A percentile compares a stretch with the other conserved stretches of the same genome.
These are phyloP conservation scores for Phortica magna DNA, from an alignment of 2,888 invertebrate genomes.

Conservation along the genomic window DNA sequence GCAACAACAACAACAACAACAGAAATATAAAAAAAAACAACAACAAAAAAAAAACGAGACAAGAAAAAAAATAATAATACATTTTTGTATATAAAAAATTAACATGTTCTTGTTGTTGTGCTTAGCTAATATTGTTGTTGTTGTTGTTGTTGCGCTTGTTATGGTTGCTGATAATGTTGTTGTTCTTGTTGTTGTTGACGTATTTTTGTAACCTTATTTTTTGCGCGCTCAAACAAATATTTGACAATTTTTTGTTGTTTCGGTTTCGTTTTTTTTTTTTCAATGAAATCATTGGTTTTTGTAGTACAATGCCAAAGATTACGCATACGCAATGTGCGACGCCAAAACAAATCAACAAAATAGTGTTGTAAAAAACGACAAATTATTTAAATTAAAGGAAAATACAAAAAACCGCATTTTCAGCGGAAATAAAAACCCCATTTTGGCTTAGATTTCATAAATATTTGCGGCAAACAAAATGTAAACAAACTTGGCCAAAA, in stretches of 20 bases:
- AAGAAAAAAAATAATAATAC: conserved; percentile 7
- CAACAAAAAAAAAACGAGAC: conserved; percentile 20
- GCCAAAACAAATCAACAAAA: background rate
- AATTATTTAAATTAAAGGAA: no score
- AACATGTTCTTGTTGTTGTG: background rate
- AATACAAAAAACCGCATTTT: no score
- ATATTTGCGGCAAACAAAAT: no score
- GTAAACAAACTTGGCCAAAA: no score
- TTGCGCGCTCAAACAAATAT: conserved; percentile 3
- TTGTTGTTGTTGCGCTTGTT: no score
- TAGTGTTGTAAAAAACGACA: background rate
- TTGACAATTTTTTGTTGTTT: conserved; percentile 19
- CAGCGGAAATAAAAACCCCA: background rate
- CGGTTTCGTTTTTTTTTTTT: background rate
- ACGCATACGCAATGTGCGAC: conserved; percentile 17
- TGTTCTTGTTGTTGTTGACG: no score
- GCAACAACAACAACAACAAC: conserved; percentile 29
- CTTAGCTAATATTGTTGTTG: background rate
- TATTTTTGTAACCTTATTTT: conserved; percentile 20
- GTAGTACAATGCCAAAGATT: conserved; percentile 13
- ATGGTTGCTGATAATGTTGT: no score
- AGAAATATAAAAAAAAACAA: conserved; percentile 22
- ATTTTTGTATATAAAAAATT: background rate
- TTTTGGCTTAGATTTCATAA: background rate
- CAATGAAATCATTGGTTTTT: conserved; percentile 13